Conservation (phyloP, 2,888 invertebrate genomes). For the Ophraella communa region DNA sequence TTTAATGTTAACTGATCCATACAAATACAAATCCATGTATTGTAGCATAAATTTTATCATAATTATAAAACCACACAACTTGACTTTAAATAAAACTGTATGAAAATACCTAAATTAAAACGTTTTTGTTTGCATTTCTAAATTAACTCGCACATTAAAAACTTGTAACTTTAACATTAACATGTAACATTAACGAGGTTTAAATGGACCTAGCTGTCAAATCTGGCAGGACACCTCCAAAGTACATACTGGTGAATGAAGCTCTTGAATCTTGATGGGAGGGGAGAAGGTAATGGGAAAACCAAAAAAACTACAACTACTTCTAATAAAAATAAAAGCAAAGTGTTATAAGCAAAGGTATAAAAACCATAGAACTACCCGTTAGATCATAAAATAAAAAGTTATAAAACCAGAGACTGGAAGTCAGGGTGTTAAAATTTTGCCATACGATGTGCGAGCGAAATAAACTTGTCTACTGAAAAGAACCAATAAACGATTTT, state of each 20-base stretch:
- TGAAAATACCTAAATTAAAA: too few relatives aligned
- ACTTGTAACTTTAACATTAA: too few relatives aligned
- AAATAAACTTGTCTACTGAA: conserved; percentile 42
- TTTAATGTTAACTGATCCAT: too few relatives aligned
- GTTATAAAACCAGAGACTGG: conserved; percentile 58
- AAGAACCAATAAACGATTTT: conserved; percentile 36
- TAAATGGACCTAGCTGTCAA: not conserved
- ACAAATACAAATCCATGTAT: too few relatives aligned
- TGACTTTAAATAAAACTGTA: too few relatives aligned
- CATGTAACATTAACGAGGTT: too few relatives aligned
- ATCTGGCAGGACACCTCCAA: conserved; percentile 14
- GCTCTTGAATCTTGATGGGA: conserved; percentile 8
- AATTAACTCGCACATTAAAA: not conserved
- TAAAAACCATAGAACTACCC: conserved; percentile 53
- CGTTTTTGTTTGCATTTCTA: too few relatives aligned
- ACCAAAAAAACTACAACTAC: conserved; percentile 42
- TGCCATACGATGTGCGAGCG: conserved; percentile 55
- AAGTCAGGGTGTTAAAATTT: conserved; percentile 56
- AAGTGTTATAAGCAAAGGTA: conserved; percentile 45
- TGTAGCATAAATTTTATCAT: too few relatives aligned
- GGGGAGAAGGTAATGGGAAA: conserved; percentile 35
- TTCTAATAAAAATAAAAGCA: conserved; percentile 34
- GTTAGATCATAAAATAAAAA: conserved; percentile 43
- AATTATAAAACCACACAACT: too few relatives aligned
- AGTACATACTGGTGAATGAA: conserved; percentile 13